Evolutionary conservation across 2,797 vertebrate species (phyloP).

Genomic region (Myotis myotis): DNA sequence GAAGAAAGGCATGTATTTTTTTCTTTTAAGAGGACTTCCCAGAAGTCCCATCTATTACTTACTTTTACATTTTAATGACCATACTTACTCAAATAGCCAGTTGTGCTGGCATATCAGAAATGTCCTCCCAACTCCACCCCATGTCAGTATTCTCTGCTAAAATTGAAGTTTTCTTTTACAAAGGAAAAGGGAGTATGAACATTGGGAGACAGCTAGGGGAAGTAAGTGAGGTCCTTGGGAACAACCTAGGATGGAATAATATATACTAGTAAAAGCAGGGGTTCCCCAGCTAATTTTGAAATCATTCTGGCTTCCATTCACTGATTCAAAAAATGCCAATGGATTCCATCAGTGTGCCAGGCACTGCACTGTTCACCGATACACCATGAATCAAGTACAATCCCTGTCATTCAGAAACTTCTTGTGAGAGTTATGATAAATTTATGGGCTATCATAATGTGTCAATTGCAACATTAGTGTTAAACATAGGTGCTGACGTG

Average conservation of each 20-base stretch:
- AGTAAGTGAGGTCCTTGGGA: not conserved
- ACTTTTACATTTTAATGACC: not conserved
- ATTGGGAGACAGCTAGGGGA: not conserved
- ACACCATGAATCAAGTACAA: not conserved
- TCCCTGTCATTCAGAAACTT: not conserved
- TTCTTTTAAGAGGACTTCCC: not conserved
- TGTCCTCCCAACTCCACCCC: not conserved
- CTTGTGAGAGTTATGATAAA: not conserved
- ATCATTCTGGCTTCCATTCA: not conserved
- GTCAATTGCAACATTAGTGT: not conserved
- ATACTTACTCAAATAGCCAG: not conserved
- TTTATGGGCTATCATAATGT: not conserved
- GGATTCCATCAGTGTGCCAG: not conserved
- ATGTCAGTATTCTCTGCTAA: not conserved
- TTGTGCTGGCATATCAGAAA: not conserved
- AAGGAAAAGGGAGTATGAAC: not conserved
- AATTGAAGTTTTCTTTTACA: not conserved
- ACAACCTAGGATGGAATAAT: not conserved
- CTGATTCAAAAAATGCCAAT: not conserved
- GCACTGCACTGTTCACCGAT: not conserved
- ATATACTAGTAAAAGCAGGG: not conserved
- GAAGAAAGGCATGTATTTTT: not conserved
- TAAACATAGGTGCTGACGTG: not conserved
- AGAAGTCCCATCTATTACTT: not conserved
- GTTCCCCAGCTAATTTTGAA: not conserved